phyloP scores from a whole-genome alignment of 2,888 invertebrate species.

The Octonoba sinensis region DNA sequence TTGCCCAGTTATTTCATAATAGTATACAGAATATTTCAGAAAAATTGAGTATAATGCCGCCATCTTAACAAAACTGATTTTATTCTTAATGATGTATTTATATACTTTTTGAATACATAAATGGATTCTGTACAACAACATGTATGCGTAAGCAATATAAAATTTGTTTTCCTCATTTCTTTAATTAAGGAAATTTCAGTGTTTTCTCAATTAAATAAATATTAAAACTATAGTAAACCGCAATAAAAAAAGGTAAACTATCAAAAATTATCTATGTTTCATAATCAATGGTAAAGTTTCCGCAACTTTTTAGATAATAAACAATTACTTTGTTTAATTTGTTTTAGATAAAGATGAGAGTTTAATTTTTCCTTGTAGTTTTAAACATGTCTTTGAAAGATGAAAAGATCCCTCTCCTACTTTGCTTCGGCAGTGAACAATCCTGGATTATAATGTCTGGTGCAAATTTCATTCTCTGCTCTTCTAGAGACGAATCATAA shows the following conservation, averaged over 20 bases:
- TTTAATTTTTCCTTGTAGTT: conserved; percentile 33
- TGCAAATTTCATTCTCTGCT: conserved; percentile 30
- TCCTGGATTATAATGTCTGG: conserved; percentile 27
- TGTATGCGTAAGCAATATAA: no score
- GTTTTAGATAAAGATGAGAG: not conserved
- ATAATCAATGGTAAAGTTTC: not conserved
- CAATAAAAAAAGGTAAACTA: not conserved
- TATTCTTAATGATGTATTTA: no score
- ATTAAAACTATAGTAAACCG: no score
- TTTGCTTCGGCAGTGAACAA: conserved; percentile 28
- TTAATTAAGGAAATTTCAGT: no score
- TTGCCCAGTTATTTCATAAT: no score
- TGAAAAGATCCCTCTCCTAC: conserved; percentile 50
- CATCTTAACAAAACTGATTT: no score
- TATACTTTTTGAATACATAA: no score
- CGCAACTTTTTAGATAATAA: not conserved
- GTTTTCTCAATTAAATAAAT: no score
- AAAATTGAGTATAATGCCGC: no score
- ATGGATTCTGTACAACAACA: no score
- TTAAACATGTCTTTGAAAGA: conserved; percentile 62
- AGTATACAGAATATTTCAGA: no score
- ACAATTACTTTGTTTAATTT: not conserved
- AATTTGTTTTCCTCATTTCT: no score
- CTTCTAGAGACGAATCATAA: conserved; percentile 23
- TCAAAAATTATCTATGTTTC: not conserved